Evolutionary conservation across 1,140 invertebrate genomes (phyloP).

Genomic region (Drosophila bifasciata): DNA sequence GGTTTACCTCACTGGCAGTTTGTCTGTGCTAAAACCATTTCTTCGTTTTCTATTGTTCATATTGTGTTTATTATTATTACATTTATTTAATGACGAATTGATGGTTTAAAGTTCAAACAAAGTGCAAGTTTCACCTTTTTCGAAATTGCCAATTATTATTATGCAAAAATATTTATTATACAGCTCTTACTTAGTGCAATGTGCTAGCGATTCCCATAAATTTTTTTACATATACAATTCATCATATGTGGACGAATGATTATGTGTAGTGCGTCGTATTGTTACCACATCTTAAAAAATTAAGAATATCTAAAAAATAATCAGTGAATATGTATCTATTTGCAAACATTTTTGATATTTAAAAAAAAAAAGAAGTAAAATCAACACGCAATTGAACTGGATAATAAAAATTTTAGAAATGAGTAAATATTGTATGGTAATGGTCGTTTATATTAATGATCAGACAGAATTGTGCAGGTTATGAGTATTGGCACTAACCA

Average conservation of each 20-base stretch:
- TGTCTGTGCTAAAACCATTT: slow-evolving; percentile 52
- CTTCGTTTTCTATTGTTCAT: slow-evolving; percentile 52
- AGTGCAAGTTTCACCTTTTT: slow-evolving; percentile 43
- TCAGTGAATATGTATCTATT: slow-evolving; percentile 57
- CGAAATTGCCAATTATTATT: slow-evolving; percentile 60
- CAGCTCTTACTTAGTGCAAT: slow-evolving; percentile 71
- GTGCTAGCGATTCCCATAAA: slow-evolving; percentile 62
- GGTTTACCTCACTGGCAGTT: slow-evolving; percentile 44
- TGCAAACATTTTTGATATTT: slow-evolving; percentile 69
- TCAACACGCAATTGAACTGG: slow-evolving; percentile 51
- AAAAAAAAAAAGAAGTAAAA: slow-evolving; percentile 31
- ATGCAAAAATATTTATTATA: slow-evolving; percentile 51
- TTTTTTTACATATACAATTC: slow-evolving; percentile 57
- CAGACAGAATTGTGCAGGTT: too few relatives aligned
- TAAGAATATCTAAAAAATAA: slow-evolving; percentile 33
- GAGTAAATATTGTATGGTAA: not conserved
- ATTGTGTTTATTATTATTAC: slow-evolving; percentile 52
- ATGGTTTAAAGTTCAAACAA: slow-evolving; percentile 50
- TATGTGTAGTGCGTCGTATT: slow-evolving; percentile 66
- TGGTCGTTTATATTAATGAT: too few relatives aligned
- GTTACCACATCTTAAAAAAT: slow-evolving; percentile 47
- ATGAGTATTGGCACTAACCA: too few relatives aligned
- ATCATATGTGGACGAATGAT: slow-evolving; percentile 56
- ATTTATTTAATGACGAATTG: slow-evolving; percentile 33
- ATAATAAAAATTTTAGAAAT: slow-evolving; percentile 64